Conservation (phyloP, 2,113 vertebrate species). For the Prolemur simus region DNA sequence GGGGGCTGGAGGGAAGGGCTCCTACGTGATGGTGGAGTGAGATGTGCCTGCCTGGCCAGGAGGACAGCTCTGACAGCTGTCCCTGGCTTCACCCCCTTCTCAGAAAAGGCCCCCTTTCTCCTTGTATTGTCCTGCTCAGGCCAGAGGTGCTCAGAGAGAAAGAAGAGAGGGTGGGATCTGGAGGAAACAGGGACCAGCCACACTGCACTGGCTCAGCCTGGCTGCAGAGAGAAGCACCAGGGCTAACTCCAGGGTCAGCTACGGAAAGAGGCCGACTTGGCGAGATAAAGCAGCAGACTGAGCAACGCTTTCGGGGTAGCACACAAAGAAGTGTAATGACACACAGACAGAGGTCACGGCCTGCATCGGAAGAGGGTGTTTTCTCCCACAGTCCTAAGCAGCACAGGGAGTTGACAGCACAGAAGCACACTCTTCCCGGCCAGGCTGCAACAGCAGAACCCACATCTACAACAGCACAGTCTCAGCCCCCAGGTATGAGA, state of each 20-base stretch:
- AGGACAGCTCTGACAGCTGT: not conserved
- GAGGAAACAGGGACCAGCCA: not conserved
- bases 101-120: not conserved
- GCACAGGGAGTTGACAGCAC: not conserved
- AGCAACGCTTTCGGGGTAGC: not conserved
- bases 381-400: too few relatives aligned
- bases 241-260: not conserved
- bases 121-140: not conserved
- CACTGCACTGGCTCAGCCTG: fast-evolving
- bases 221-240: not conserved
- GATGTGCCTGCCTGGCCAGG: not conserved
- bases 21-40: too few relatives aligned
- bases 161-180: not conserved
- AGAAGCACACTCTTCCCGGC: too few relatives aligned
- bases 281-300: too few relatives aligned
- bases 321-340: not conserved
- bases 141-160: not conserved
- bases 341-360: too few relatives aligned
- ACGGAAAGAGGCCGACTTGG: fast-evolving
- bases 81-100: not conserved
- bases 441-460: fast-evolving
- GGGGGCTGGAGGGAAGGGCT: not conserved
- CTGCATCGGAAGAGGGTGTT: fast-evolving
- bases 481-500: fast-evolving
- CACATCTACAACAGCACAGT: not conserved